These are phyloP conservation scores for Meandrina meandrites DNA, from an alignment of 92 coral and sea anemone genomes.

Conservation along the genomic window DNA sequence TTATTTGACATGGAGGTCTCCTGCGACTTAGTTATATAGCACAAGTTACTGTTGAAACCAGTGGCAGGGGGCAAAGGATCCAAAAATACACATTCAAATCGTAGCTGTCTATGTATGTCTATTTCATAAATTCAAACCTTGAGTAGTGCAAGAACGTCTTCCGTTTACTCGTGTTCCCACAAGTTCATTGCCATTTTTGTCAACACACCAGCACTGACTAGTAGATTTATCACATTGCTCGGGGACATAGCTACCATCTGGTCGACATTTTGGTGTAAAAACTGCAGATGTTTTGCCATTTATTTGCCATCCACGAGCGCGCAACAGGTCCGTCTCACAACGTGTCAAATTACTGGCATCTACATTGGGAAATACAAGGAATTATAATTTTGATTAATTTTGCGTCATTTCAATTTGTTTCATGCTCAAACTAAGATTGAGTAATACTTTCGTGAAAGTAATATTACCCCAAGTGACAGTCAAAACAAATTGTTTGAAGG, in stretches of 20 bases:
- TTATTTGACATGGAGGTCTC: too few species aligned
- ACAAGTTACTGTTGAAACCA: not conserved
- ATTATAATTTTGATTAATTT: not conserved
- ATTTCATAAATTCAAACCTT: slow-evolving; percentile 47
- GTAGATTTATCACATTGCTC: slow-evolving; percentile 82
- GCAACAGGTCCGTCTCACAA: slow-evolving; percentile 77
- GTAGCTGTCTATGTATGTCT: not conserved
- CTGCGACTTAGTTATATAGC: not conserved
- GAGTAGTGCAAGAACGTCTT: slow-evolving; percentile 69
- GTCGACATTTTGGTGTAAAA: slow-evolving; percentile 80
- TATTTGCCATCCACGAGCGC: slow-evolving; percentile 80
- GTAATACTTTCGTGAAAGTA: too few species aligned
- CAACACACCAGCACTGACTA: slow-evolving; percentile 97
- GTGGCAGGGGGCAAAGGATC: not conserved
- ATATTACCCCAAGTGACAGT: not conserved
- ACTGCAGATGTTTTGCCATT: slow-evolving; percentile 57
- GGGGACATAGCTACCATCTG: slow-evolving; percentile 84
- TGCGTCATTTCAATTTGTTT: not conserved
- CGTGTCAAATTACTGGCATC: slow-evolving; percentile 51
- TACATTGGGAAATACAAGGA: not conserved
- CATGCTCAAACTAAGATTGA: not conserved
- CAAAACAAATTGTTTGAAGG: not conserved
- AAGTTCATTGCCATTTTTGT: slow-evolving; percentile 85
- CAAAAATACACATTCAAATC: not conserved
- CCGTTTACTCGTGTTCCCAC: slow-evolving; percentile 72